These are phyloP conservation scores for Nyctereutes procyonoides DNA, from an alignment of 2,113 vertebrate genomes.

Conservation along the genomic window DNA sequence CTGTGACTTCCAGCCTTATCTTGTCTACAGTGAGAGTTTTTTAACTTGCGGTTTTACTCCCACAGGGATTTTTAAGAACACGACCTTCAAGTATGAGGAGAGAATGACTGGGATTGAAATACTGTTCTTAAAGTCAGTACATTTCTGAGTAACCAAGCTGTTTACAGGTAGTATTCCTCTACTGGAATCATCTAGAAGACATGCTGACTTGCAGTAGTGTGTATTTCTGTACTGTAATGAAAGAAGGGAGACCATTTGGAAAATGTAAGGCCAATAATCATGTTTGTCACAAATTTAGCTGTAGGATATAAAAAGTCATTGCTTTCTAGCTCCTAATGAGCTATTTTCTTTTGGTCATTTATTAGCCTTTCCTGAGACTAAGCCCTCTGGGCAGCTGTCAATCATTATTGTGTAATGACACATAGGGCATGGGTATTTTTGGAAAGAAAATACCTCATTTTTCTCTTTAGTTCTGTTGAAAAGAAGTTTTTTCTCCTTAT, in stretches of 20 bases:
- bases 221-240: background rate
- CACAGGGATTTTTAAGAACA: constrained; percentile 24
- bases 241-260: constrained; percentile 39
- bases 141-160: background rate
- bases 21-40: constrained; percentile 12
- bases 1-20: background rate
- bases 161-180: background rate
- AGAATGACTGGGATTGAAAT: constrained; percentile 1
- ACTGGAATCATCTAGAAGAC: background rate
- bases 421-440: constrained; percentile 9
- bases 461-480: constrained; percentile 57
- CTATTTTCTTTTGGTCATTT: constrained; percentile 66
- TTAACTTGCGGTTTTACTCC: constrained; percentile 46
- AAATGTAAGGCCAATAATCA: constrained; percentile 51
- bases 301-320: constrained; percentile 66
- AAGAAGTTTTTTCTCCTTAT: background rate
- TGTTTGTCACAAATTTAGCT: constrained; percentile 69
- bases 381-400: constrained; percentile 66
- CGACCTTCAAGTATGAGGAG: constrained; percentile 23
- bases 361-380: constrained; percentile 64
- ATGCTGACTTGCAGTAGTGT: background rate
- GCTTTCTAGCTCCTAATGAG: constrained; percentile 71
- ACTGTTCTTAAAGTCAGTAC: constrained; percentile 2
- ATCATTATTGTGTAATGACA: constrained; percentile 55
- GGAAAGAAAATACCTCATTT: constrained; percentile 63